Conservation (phyloP, 2,888 invertebrate genomes). For the Microctonus brassicae region DNA sequence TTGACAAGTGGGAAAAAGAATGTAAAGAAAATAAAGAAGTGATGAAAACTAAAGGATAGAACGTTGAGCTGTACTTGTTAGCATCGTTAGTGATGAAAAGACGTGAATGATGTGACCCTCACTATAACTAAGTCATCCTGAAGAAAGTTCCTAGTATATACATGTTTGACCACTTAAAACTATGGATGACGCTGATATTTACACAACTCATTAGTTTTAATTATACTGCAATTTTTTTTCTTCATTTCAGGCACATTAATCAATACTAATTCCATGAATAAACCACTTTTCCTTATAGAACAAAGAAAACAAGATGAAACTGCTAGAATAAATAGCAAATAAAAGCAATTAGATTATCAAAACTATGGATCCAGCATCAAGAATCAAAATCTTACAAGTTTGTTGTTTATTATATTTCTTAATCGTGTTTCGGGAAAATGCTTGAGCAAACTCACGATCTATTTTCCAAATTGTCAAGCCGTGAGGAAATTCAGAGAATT, state of each 20-base stretch:
- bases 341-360: neutral
- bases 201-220: constrained; percentile 3
- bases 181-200: neutral
- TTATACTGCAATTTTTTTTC: neutral
- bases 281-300: neutral
- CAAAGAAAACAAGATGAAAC: neutral
- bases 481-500: too few relatives aligned
- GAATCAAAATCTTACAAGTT: too few relatives aligned
- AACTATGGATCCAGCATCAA: too few relatives aligned
- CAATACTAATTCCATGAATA: neutral
- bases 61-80: constrained; percentile 57
- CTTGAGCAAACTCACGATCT: too few relatives aligned
- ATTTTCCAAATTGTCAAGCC: too few relatives aligned
- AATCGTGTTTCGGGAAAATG: too few relatives aligned
- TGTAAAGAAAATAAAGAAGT: neutral
- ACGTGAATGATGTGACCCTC: constrained; percentile 29
- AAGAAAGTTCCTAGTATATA: neutral
- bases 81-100: constrained; percentile 54
- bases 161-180: neutral
- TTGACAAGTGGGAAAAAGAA: neutral
- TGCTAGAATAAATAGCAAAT: neutral
- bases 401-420: too few relatives aligned
- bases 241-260: neutral
- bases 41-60: too few relatives aligned
- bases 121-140: constrained; percentile 12